Conservation (phyloP, 2,888 invertebrate species). For the Zaprionus bogoriensis region DNA sequence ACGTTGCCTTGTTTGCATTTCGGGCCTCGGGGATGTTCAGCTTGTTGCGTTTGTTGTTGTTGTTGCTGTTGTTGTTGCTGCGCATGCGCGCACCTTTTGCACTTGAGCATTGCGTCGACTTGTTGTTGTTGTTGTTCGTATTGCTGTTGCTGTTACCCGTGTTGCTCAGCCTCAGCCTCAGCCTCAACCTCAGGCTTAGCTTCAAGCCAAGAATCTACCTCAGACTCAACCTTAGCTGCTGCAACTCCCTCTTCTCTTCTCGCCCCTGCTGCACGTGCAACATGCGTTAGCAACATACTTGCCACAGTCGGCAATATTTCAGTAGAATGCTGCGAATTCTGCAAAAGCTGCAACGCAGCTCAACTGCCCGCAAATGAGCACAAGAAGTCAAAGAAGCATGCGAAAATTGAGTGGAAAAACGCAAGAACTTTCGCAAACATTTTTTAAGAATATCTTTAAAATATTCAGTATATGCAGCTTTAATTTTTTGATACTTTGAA, state of each 20-base stretch:
- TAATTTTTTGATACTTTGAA: too few species aligned
- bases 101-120: conserved; percentile 59
- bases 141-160: conserved; percentile 6
- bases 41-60: conserved; percentile 23
- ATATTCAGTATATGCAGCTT: too few species aligned
- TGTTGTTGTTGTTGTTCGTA: conserved; percentile 35
- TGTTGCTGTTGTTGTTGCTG: conserved; percentile 42
- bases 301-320: conserved; percentile 42
- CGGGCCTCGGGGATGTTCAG: conserved; percentile 29
- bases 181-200: not conserved
- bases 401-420: not conserved
- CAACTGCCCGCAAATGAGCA: not conserved
- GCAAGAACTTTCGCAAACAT: too few species aligned
- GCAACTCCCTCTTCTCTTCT: not conserved
- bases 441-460: too few species aligned
- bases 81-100: conserved; percentile 71
- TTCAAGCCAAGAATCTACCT: not conserved
- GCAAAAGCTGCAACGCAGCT: conserved; percentile 16
- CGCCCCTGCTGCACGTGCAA: conserved; percentile 7
- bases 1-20: conserved; percentile 53
- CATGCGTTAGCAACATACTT: conserved; percentile 67
- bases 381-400: not conserved
- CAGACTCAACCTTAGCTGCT: not conserved
- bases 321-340: conserved; percentile 33
- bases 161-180: not conserved